A percentile compares a stretch with the other conserved stretches of the same genome.
phyloP scores from a whole-genome alignment of 2,113 vertebrate genomes.

The Aspiorhynchus laticeps region DNA sequence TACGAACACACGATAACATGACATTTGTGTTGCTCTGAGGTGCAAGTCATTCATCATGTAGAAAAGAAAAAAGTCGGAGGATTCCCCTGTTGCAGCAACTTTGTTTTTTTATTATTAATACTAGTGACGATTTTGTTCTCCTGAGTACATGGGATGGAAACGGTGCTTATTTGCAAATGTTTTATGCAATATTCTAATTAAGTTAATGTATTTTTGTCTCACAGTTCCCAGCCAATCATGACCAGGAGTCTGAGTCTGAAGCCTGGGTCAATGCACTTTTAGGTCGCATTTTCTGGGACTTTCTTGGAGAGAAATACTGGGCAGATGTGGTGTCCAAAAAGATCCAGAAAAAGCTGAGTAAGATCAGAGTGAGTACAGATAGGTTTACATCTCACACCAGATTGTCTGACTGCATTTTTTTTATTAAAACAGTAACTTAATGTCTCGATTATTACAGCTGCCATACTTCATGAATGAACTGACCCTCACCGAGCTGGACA shows the following conservation, averaged over 20 bases:
- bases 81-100: too few relatives aligned
- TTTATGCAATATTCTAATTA: too few relatives aligned
- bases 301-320: slow-evolving; percentile 97
- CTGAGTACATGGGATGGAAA: background rate
- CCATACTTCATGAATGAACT: slow-evolving; percentile 99
- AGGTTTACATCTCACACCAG: background rate
- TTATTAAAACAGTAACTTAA: background rate
- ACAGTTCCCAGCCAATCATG: slow-evolving; percentile 77
- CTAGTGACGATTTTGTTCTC: background rate
- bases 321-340: slow-evolving; percentile 95
- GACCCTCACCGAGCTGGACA: slow-evolving; percentile 94
- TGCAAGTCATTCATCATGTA: too few relatives aligned
- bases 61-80: too few relatives aligned
- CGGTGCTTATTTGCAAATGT: background rate
- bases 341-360: slow-evolving; percentile 99
- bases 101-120: too few relatives aligned
- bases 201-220: slow-evolving; percentile 25
- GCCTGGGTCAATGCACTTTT: slow-evolving; percentile 96
- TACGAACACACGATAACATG: too few relatives aligned
- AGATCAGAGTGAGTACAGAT: slow-evolving; percentile 88
- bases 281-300: slow-evolving; percentile 97
- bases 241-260: slow-evolving; percentile 81
- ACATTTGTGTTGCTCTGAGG: too few relatives aligned
- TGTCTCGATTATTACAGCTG: slow-evolving; percentile 74
- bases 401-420: background rate